A percentile compares a stretch with the other conserved stretches of the same genome.
These are phyloP conservation scores for Hypolimnas misippus DNA, from an alignment of 2,888 invertebrate genomes.

Conservation along the genomic window DNA sequence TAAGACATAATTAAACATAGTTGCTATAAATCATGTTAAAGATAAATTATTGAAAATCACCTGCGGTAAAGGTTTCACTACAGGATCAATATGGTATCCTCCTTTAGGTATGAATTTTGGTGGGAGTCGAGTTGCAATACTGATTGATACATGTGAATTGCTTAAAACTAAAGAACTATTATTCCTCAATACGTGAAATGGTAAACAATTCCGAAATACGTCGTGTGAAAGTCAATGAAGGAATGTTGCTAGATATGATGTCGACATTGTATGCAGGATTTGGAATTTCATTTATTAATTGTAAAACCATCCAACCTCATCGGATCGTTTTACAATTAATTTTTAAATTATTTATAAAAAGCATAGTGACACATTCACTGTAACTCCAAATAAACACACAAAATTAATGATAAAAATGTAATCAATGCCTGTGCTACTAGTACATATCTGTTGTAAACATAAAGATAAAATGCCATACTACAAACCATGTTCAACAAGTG, in stretches of 20 bases:
- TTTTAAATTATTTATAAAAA: too few relatives aligned
- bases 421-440: too few relatives aligned
- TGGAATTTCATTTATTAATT: slow-evolving; percentile 54
- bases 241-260: slow-evolving; percentile 40
- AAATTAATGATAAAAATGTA: too few relatives aligned
- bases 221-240: slow-evolving; percentile 58
- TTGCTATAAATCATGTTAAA: too few relatives aligned
- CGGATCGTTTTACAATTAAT: too few relatives aligned
- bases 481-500: too few relatives aligned
- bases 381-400: too few relatives aligned
- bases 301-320: slow-evolving; percentile 52
- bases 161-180: slow-evolving; percentile 49
- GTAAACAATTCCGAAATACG: slow-evolving; percentile 51
- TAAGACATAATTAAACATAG: not conserved
- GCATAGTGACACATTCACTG: too few relatives aligned
- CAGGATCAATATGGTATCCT: slow-evolving; percentile 61
- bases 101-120: slow-evolving; percentile 57
- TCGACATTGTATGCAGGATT: slow-evolving; percentile 60
- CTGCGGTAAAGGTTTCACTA: slow-evolving; percentile 55
- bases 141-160: slow-evolving; percentile 48
- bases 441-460: too few relatives aligned
- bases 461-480: too few relatives aligned
- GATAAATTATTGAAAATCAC: slow-evolving; percentile 45
- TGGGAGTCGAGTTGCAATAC: slow-evolving; percentile 53
- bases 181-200: slow-evolving; percentile 44